Base-by-base conservation (phyloP, 2,113 vertebrate species). In the Hemibagrus wyckioides region DNA sequence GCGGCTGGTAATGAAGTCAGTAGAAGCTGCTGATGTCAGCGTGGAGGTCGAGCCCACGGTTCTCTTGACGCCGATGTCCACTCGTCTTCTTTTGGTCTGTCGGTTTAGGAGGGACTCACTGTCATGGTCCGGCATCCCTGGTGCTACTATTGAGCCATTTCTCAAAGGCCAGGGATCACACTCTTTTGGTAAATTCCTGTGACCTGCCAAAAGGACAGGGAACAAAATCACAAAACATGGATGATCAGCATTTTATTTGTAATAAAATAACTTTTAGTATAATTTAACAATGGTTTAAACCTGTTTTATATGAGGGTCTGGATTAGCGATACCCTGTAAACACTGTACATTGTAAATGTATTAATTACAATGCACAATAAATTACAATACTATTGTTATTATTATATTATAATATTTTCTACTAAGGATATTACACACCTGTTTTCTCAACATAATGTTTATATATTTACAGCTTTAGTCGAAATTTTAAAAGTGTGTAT, bases 111-210 rank as follows among this genome's bases (percentile, higher is more conserved):
- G 96, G 97, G 97, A 97, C 96, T 97, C 96, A 96, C 97, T 98
- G 97, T 98, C 98, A 99, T 99, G 98, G 97, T 99, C 97, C 97
- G 97, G 98, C 98, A 99, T 99, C 97, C 97, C 97, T 97, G 96
- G 97, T 91, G 95, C 95, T 96, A 96, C 97, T 97, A 98, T 96
- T 98, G 97, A 97, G 97, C 97, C 98, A 99, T 99, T 96, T 99
- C 93, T 97, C 96, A 96, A 95, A 97, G 96, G 95, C 95, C 96
- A 95, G 94, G 96, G 95, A 95, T 95, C 96, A 96, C 97, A 95
- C 96, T 96, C 96, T 95, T 96, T 96, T 96, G 96, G 96, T 96
- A 89, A 97, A 96, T 97, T 96, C 96, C 96, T 95, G 95, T 95
- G 96, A 96, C 95, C 96, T 96, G 95, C 94, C 94, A 94, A 93